Conservation (phyloP, 2,888 invertebrate genomes). For the Sceliomorpha sp. region DNA sequence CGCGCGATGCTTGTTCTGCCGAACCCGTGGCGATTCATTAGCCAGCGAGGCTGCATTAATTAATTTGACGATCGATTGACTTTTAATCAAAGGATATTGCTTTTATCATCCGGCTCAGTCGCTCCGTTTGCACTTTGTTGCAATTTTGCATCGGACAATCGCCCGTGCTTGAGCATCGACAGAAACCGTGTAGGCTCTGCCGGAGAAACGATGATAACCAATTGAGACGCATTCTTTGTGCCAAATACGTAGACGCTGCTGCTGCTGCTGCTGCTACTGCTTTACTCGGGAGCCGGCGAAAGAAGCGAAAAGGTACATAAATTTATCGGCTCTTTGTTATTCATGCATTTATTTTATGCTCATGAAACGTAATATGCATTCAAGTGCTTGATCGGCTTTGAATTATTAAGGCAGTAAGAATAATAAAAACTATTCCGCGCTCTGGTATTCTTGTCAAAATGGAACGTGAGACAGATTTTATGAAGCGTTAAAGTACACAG, state of each 20-base stretch:
- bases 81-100: conserved; percentile 39
- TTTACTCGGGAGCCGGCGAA: no score
- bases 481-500: no score
- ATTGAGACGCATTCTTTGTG: conserved; percentile 1
- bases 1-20: conserved; percentile 7
- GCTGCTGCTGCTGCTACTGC: no score
- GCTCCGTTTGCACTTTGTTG: conserved; percentile 12
- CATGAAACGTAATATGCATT: no score
- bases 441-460: no score
- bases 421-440: no score
- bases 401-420: no score
- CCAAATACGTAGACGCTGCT: background rate
- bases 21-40: conserved; percentile 9
- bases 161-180: conserved; percentile 19
- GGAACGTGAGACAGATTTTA: no score
- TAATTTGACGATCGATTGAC: conserved; percentile 34
- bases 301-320: no score
- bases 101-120: conserved; percentile 22
- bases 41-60: conserved; percentile 18
- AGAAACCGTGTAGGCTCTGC: conserved; percentile 10
- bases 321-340: no score
- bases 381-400: no score
- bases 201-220: conserved; percentile 19
- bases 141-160: conserved; percentile 23
- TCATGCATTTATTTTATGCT: no score